Base-by-base conservation (phyloP, 2,797 vertebrate species). In the Rhinatrema bivittatum region DNA sequence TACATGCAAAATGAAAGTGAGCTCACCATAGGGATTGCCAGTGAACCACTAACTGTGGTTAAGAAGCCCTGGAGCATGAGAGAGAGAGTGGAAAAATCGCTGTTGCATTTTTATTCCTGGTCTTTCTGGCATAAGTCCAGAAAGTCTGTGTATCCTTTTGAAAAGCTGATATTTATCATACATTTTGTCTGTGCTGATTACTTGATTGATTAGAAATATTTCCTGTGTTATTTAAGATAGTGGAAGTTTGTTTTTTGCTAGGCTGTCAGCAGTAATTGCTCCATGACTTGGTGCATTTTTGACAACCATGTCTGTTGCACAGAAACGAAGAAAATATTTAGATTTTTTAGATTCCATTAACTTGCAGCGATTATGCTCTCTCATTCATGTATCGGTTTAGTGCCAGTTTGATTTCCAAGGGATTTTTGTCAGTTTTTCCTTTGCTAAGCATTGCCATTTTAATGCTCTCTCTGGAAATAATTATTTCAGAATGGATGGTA, bases 241-340 rank as follows among this genome's bases (percentile, higher is more conserved):
- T 46, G 12, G 27, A 19, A 24, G 7, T 16, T 21, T 12, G 18
- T 16, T 39, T 23, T 5, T 22, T 13, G 20, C 5, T 29, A 28
- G 25, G 10, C 7, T 28, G 9, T 23, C 24, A 9, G 4, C 22
- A 24, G 11, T 12, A 17, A 10, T 22, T 23, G 31, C 12, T 25
- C 3, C 22, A 28, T 42, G 6, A 16, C 11, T 10, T 18, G 25
- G 7, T 19, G 20, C 32, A 27, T 24, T 42, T 42, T 25, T 7
- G 25, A 35, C 14, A 14, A 15, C 25, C 15, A 9, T 32, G 9
- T 9, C 15, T 39, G 31, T 39, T 54, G 17, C 31, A 9, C 4
- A 32, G 12, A 37, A 42, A 25, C 13, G 17, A 25, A 41, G 17
- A 44, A 28, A 19, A 33, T 39, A 20, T 48, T 32, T 41, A 51